A percentile compares a stretch with the other conserved stretches of the same genome.
These are phyloP conservation scores for Zophobas morio DNA, from an alignment of 1,140 invertebrate species.

Conservation along the genomic window DNA sequence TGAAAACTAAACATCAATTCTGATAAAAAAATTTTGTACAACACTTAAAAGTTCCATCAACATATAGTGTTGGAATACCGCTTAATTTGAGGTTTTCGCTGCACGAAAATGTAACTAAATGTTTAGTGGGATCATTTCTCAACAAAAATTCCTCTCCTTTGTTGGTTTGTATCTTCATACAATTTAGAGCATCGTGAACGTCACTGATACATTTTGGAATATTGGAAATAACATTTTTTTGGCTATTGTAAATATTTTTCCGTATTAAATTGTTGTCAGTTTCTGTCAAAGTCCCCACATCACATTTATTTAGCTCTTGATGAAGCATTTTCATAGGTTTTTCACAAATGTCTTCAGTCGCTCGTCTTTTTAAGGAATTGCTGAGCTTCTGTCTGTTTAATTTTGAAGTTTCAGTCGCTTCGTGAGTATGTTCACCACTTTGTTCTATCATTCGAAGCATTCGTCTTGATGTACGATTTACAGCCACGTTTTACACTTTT, in stretches of 20 bases:
- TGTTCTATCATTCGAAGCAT: too few species aligned
- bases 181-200: constrained; percentile 20
- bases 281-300: constrained; percentile 1
- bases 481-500: too few species aligned
- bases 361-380: constrained; percentile 19
- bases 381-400: not conserved
- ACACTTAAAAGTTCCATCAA: constrained; percentile 37
- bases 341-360: constrained; percentile 7
- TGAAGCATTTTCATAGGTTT: constrained; percentile 10
- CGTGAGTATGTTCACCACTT: too few species aligned
- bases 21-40: constrained; percentile 23
- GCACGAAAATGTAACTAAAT: constrained; percentile 34
- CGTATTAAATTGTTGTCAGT: constrained; percentile 1
- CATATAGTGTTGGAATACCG: not conserved
- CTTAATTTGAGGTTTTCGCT: constrained; percentile 11
- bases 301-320: not conserved
- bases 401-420: too few species aligned
- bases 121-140: not conserved
- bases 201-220: constrained; percentile 9
- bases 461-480: too few species aligned
- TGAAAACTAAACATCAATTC: constrained; percentile 37
- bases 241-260: constrained; percentile 4
- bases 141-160: constrained; percentile 16
- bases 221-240: not conserved
- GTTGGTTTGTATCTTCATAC: not conserved